phyloP scores from a whole-genome alignment of 1,140 invertebrate species.

The Liolophura sinensis region DNA sequence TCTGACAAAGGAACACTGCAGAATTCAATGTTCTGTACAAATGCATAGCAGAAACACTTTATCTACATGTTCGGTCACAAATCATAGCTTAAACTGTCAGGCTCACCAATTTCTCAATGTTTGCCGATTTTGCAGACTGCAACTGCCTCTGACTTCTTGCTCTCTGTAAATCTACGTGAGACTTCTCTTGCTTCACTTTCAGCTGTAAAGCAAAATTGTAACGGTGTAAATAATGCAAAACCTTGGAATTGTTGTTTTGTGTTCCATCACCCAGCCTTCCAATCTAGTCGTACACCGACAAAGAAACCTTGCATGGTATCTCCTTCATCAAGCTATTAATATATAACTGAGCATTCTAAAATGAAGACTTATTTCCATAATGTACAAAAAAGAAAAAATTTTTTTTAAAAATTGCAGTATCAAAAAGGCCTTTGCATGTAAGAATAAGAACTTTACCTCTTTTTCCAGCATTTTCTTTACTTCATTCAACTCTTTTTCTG shows the following conservation, averaged over 20 bases:
- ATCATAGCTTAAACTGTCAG: neutral
- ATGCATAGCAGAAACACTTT: too few species aligned
- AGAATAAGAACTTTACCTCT: slow-evolving; percentile 36
- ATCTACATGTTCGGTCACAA: neutral
- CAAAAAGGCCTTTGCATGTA: neutral
- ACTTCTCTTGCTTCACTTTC: slow-evolving; percentile 51
- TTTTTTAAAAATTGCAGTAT: neutral
- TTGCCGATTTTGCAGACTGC: slow-evolving; percentile 51
- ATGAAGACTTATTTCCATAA: neutral
- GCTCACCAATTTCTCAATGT: slow-evolving; percentile 54
- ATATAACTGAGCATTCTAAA: neutral
- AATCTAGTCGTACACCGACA: too few species aligned
- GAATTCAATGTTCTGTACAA: too few species aligned
- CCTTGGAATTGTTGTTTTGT: too few species aligned
- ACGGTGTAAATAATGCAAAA: too few species aligned
- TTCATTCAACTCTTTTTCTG: slow-evolving; percentile 49
- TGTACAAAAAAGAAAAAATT: slow-evolving; percentile 10
- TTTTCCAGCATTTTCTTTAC: slow-evolving; percentile 50
- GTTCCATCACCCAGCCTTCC: too few species aligned
- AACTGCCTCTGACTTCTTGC: slow-evolving; percentile 50
- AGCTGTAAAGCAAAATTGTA: slow-evolving; percentile 34
- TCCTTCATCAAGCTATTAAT: neutral
- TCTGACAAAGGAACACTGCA: too few species aligned
- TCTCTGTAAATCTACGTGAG: slow-evolving; percentile 49
- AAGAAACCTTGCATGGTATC: too few species aligned